These are phyloP conservation scores for Drosophila mercatorum DNA, from an alignment of 2,888 invertebrate species.

Conservation along the genomic window DNA sequence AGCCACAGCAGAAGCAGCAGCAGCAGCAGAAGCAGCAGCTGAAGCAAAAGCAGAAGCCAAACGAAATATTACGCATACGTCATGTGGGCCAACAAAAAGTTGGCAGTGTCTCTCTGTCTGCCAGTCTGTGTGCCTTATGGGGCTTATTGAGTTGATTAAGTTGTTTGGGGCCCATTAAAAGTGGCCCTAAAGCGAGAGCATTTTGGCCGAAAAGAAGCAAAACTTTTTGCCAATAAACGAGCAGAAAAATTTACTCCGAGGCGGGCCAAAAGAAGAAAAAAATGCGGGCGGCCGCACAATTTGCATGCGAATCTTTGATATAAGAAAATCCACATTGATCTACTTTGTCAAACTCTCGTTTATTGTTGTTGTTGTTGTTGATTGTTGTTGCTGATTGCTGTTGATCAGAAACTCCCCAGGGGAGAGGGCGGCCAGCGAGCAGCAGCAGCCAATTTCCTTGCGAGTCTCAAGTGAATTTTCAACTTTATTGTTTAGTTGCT, in stretches of 20 bases:
- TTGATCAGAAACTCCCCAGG: conserved; percentile 46
- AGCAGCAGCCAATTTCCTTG: conserved; percentile 50
- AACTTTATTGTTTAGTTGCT: conserved; percentile 74
- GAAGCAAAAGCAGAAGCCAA: conserved; percentile 6
- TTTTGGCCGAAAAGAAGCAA: conserved; percentile 11
- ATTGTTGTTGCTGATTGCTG: conserved; percentile 24
- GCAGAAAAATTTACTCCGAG: conserved; percentile 24
- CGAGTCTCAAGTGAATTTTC: conserved; percentile 63
- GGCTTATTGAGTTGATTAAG: conserved; percentile 59
- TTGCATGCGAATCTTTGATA: conserved; percentile 51
- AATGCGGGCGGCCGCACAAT: conserved; percentile 49
- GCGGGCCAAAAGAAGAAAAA: neutral
- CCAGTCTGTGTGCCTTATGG: conserved; percentile 11
- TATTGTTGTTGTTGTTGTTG: conserved; percentile 16
- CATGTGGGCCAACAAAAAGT: conserved; percentile 24
- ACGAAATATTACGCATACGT: conserved; percentile 47
- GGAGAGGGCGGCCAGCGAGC: conserved; percentile 12
- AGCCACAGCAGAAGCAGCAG: neutral
- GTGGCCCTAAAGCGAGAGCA: conserved; percentile 21
- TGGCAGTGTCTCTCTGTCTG: neutral
- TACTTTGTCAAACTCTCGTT: conserved; percentile 57
- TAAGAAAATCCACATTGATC: conserved; percentile 52
- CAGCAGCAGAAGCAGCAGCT: too few relatives aligned
- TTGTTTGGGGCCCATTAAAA: conserved; percentile 42
- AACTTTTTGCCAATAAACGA: conserved; percentile 39